Evolutionary conservation across 1,140 invertebrate genomes (phyloP).

Genomic region (Drosophila grimshawi): DNA sequence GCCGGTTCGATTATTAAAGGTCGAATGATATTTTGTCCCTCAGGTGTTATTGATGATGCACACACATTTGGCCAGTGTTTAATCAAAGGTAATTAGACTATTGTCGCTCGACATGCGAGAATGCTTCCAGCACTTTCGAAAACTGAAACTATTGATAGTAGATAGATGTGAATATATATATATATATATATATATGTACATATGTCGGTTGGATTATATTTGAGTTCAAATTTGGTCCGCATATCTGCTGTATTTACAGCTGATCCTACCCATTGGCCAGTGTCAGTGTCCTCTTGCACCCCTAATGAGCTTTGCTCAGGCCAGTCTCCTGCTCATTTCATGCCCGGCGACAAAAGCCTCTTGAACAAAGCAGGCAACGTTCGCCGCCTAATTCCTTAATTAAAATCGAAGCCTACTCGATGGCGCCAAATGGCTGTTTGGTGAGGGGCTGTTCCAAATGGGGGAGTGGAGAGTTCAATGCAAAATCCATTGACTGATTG

Average conservation of each 20-base stretch:
- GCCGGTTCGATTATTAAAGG: constrained; percentile 74
- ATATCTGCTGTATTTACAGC: neutral
- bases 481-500: constrained; percentile 81
- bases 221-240: neutral
- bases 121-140: neutral
- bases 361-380: constrained; percentile 50
- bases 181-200: no score
- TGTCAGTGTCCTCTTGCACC: neutral
- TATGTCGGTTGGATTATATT: neutral
- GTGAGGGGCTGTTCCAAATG: neutral
- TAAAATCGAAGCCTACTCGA: constrained; percentile 77
- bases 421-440: constrained; percentile 27
- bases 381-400: constrained; percentile 77
- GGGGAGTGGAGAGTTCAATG: constrained; percentile 16
- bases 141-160: neutral
- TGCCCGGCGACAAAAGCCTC: constrained; percentile 40
- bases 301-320: constrained; percentile 71
- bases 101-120: constrained; percentile 38
- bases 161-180: neutral
- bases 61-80: constrained; percentile 56
- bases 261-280: no score
- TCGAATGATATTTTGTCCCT: constrained; percentile 51
- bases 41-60: constrained; percentile 61
- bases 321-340: constrained; percentile 51
- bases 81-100: constrained; percentile 78